Evolutionary conservation across 2,888 invertebrate genomes (phyloP), one percentile per base, ranked within the genome.

Genomic region (Perizoma affinitatum): DNA sequence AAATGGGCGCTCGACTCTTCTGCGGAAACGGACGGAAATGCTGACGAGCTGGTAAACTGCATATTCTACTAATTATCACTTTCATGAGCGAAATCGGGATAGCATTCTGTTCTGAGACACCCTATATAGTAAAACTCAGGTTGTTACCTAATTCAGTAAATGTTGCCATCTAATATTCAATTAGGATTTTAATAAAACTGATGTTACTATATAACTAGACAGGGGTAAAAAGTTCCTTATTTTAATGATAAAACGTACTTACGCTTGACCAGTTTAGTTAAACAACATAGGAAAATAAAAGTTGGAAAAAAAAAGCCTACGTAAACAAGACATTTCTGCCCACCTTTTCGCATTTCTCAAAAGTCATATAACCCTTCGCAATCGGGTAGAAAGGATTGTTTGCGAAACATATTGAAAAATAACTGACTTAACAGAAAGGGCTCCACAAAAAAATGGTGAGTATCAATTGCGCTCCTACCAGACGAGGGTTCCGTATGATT

Each of bases 401-500:
- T 56, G 5, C 40, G n/a, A 43, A 55, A 73, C 62, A 70, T 61
- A 69, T 63, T 51, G 62, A 61, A 43, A 69, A 72, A 70, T 66
- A 69, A 70, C 64, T 60, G 65, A 66, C 66, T 70, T 59, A 64
- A 66, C 66, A 65, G 54, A 58, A 58, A 55, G 61, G 66, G 65
- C 46, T 47, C 49, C 58, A 61, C 54, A 73, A 76, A 77, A 53
- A 80, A 77, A 73, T 66, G 58, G 62, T 54, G 51, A 53, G 78
- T 80, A 84, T 84, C 88, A 85, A 83, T 84, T 80, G 84, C 74
- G 76, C 64, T 60, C 56, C 77, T 72, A 45, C 40, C 76, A 69
- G 66, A 38, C 69, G 68, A 58, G 77, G 78, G 76, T 80, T 70
- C 70, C 65, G 63, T 71, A 80, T 88, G 90, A 89, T 88, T 88